Base-by-base conservation (phyloP, 1,140 invertebrate species). In the Telenomus remus region DNA sequence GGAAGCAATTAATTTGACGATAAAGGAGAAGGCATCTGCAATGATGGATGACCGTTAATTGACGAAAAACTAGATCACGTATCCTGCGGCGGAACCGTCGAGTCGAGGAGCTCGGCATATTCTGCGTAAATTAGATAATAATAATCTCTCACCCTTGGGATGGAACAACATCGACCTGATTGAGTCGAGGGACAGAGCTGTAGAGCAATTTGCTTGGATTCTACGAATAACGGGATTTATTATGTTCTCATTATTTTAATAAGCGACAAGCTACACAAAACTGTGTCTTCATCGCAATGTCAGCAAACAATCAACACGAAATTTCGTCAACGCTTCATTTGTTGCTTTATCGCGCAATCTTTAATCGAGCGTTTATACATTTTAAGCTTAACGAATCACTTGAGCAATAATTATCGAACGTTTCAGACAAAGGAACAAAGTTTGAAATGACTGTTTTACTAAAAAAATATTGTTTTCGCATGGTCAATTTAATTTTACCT, bases 31-130 rank as follows among this genome's bases (percentile, higher is more conserved):
- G 13, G 46, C 42, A 59, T 35, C 42, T 48, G 43, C 42, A 44
- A 46, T 33, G 54, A 39, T 54, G 65, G 53, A 57, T 55, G 72
- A 73, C 70, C 73, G 80, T 79, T 76, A 82, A 79, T 76, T 68
- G 78, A 79, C 74, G 51, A 70, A 72, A 81, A 83, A 82, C 81
- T 81, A 64, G 81, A 79, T 70, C 79, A 59, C 69, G 47, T 70
- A 60, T 82, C 76, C 51, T 57, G 66, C 34, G 19, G 59, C 16
- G 48, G 55, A 56, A 42, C 46, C 70, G 16, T 39, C 33, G 14
- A 51, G 47, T 46, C 42, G 15, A 46, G 51, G 27, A 71, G 48
- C 19, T 49, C 75, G 51, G n/a, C n/a, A 48, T 42, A 46, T 72
- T 50, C 39, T 56, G 66, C 34, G 19, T 59, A 66, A 56, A 56